Percentiles rank a stretch among this genome's conserved stretches.
These are phyloP conservation scores for Zingel zingel DNA, from an alignment of 2,113 vertebrate genomes.

Conservation along the genomic window DNA sequence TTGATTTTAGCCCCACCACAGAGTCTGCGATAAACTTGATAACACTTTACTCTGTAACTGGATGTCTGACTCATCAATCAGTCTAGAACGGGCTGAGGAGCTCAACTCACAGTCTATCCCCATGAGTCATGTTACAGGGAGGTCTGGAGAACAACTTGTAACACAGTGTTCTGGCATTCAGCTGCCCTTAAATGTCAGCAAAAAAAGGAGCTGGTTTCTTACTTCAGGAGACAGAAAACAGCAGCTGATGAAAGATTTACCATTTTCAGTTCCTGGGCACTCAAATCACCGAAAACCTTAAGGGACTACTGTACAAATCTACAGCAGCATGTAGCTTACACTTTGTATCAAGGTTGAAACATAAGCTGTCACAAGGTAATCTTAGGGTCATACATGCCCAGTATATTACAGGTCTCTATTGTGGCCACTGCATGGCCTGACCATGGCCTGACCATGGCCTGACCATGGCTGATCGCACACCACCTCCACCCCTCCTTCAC, in stretches of 20 bases:
- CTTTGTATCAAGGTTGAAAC: neutral
- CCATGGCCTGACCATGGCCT: too few relatives aligned
- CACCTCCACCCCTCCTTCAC: too few relatives aligned
- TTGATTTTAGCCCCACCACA: neutral
- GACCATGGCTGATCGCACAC: too few relatives aligned
- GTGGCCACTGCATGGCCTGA: neutral
- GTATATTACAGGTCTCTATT: neutral
- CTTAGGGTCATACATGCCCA: neutral
- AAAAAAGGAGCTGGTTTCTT: constrained; percentile 17
- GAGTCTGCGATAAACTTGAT: neutral
- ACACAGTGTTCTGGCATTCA: constrained; percentile 35
- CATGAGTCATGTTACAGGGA: constrained; percentile 15
- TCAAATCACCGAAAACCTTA: neutral
- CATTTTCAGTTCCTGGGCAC: neutral
- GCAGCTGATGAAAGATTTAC: constrained; percentile 20
- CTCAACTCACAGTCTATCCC: neutral
- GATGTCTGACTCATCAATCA: constrained; percentile 21
- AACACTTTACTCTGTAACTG: neutral
- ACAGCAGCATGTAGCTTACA: neutral
- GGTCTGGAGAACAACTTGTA: constrained; percentile 12
- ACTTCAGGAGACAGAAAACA: neutral
- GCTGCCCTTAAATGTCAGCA: constrained; percentile 28
- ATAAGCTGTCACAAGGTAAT: neutral
- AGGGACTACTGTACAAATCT: neutral
- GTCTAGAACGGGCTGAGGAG: constrained; percentile 16